phyloP scores from a whole-genome alignment of 35 echinoderm and acorn worm species.

The Strongylocentrotus purpuratus region DNA sequence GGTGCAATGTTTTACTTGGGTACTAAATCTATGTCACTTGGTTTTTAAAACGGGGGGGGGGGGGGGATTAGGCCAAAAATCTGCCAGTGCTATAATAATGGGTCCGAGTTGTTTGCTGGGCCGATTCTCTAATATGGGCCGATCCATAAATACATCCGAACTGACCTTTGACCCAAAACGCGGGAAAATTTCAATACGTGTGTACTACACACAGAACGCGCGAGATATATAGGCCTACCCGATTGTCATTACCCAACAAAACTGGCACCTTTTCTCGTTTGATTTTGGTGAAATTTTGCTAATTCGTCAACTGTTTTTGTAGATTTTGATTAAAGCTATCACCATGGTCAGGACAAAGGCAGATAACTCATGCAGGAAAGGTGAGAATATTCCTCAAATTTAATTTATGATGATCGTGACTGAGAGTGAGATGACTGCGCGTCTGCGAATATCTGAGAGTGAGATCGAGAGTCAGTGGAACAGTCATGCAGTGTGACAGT shows the following conservation, averaged over 20 bases:
- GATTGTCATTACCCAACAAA: background rate
- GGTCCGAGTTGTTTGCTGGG: no score
- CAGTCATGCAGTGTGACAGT: no score
- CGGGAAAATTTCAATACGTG: conserved; percentile 3
- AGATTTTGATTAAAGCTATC: background rate
- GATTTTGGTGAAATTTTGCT: background rate
- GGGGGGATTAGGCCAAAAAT: no score
- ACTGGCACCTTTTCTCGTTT: background rate
- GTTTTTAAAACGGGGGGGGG: no score
- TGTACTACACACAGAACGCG: background rate
- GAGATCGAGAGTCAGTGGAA: no score
- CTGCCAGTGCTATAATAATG: no score
- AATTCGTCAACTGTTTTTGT: background rate
- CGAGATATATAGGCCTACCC: no score
- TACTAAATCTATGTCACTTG: no score
- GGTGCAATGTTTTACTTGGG: no score
- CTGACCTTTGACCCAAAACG: conserved; percentile 12
- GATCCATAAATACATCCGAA: no score
- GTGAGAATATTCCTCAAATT: background rate
- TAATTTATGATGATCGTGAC: background rate
- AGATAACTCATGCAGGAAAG: background rate
- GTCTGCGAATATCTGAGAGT: background rate
- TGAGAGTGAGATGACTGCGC: background rate
- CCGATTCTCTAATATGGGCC: no score
- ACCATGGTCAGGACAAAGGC: background rate